Conservation (phyloP, 2,888 invertebrate species). For the Kuschelorhynchus macadamiae region DNA sequence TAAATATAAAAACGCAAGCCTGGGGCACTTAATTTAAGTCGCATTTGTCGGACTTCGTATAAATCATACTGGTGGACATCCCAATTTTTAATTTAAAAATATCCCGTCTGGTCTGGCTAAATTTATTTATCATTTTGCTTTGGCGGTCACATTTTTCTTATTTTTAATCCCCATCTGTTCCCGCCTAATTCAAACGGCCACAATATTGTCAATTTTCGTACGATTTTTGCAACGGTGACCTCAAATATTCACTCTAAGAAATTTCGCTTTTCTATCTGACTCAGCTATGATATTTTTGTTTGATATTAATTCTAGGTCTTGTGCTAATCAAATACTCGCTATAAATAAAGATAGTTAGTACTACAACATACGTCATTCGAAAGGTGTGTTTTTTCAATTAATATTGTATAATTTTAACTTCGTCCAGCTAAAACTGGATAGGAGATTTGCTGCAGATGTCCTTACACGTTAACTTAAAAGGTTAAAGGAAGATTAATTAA, state of each 20-base stretch:
- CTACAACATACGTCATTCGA: too few species aligned
- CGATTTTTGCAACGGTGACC: slow-evolving; percentile 6
- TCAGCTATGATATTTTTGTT: neutral
- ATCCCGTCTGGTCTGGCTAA: slow-evolving; percentile 54
- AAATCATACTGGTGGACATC: slow-evolving; percentile 37
- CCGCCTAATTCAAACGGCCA: slow-evolving; percentile 37
- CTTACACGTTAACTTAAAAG: too few species aligned
- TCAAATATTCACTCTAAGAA: slow-evolving; percentile 5
- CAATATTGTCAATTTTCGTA: slow-evolving; percentile 32
- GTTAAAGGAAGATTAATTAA: too few species aligned
- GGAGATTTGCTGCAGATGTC: too few species aligned
- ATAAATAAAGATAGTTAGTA: too few species aligned
- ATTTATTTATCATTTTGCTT: slow-evolving; percentile 55
- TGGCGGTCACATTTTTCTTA: slow-evolving; percentile 52
- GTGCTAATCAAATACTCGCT: too few species aligned
- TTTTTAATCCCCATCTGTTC: slow-evolving; percentile 50
- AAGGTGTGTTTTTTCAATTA: too few species aligned
- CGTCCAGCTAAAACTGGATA: too few species aligned
- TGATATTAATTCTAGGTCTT: neutral
- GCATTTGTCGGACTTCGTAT: slow-evolving; percentile 25
- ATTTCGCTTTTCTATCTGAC: neutral
- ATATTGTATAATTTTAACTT: too few species aligned
- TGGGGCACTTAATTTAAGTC: slow-evolving; percentile 22
- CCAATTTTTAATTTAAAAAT: slow-evolving; percentile 57
- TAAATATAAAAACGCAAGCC: slow-evolving; percentile 2